phyloP scores from a whole-genome alignment of 2,888 invertebrate genomes.

The Psylliodes chrysocephalus region DNA sequence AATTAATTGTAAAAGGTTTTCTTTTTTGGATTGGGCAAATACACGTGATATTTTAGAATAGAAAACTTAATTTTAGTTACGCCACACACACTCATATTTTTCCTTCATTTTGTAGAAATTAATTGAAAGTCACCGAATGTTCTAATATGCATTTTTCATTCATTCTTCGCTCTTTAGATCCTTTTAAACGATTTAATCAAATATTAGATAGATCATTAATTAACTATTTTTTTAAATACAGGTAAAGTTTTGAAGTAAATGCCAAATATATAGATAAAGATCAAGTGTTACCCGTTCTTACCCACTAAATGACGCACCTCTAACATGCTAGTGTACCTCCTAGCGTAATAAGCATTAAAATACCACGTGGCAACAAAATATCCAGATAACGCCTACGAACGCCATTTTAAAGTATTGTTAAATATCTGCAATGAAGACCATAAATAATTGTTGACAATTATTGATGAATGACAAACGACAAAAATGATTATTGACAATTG shows the following conservation, averaged over 20 bases:
- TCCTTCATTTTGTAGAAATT: conserved; percentile 9
- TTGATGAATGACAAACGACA: no score
- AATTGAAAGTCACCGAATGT: conserved; percentile 24
- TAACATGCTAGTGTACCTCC: conserved; percentile 41
- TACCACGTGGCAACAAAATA: conserved; percentile 20
- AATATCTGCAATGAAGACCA: no score
- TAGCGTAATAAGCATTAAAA: conserved; percentile 37
- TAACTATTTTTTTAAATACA: conserved; percentile 21
- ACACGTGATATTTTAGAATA: conserved; percentile 10
- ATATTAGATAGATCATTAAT: conserved; percentile 16
- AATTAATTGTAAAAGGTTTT: conserved; percentile 13
- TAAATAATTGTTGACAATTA: no score
- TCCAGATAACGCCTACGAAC: conserved; percentile 12
- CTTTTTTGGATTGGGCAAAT: conserved; percentile 26
- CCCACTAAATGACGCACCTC: conserved; percentile 40
- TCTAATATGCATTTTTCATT: conserved; percentile 7
- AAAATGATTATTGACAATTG: no score
- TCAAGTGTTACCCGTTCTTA: conserved; percentile 41
- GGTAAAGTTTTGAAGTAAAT: conserved; percentile 27
- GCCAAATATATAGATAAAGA: conserved; percentile 26
- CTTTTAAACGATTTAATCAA: conserved; percentile 14
- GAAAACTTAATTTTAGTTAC: conserved; percentile 3
- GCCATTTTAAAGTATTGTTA: no score
- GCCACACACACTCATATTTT: conserved; percentile 18
- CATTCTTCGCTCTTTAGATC: conserved; percentile 26